A percentile compares a stretch with the other conserved stretches of the same genome.
These are phyloP conservation scores for Gadus chalcogrammus DNA, from an alignment of 2,113 vertebrate genomes.

Conservation along the genomic window DNA sequence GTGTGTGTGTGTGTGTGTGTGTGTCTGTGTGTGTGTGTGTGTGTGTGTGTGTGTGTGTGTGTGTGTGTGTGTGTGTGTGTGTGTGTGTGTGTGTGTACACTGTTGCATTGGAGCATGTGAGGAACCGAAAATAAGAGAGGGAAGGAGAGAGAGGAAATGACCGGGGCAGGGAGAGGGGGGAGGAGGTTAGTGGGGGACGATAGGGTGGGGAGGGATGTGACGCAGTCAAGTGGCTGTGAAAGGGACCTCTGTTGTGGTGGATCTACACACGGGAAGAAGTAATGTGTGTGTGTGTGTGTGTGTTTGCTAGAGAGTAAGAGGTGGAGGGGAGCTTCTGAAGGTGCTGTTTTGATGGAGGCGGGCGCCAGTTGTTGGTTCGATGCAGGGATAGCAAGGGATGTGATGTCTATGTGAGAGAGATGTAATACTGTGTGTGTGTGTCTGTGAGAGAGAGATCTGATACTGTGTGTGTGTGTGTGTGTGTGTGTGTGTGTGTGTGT, in stretches of 20 bases:
- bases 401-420: conserved; percentile 7
- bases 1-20: no score
- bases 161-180: not conserved
- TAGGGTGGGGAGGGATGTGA: not conserved
- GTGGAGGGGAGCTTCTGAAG: no score
- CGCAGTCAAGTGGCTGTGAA: not conserved
- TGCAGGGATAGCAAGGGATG: not conserved
- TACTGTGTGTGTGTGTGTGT: no score
- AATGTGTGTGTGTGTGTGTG: not conserved
- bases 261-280: not conserved
- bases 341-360: no score
- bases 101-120: conserved; percentile 41
- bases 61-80: conserved; percentile 36
- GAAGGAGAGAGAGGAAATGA: not conserved
- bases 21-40: no score
- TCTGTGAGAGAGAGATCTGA: no score
- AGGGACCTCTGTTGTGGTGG: not conserved
- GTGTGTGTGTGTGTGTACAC: conserved; percentile 40
- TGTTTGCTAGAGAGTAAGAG: no score
- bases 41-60: no score
- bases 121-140: conserved; percentile 30
- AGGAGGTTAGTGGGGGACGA: not conserved
- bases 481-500: no score
- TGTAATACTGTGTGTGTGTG: not conserved
- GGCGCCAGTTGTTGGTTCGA: no score